These are phyloP conservation scores for Lamellibrachia luymesi DNA, from an alignment of 1,140 invertebrate genomes.

Conservation along the genomic window DNA sequence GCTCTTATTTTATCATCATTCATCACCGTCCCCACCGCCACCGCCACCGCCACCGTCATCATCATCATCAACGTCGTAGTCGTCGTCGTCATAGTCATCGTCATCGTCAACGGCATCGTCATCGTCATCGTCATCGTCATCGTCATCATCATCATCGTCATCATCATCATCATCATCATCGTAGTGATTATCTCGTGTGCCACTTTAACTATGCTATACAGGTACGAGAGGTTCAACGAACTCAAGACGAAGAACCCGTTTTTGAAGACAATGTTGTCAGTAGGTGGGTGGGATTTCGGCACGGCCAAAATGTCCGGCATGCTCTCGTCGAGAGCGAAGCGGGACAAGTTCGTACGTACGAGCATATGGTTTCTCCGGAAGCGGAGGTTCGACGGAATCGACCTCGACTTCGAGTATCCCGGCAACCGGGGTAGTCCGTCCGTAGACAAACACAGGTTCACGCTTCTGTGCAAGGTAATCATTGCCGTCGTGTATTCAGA, in stretches of 20 bases:
- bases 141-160: too few relatives aligned
- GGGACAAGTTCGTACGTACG: conserved; percentile 29
- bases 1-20: too few relatives aligned
- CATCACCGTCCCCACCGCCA: neutral
- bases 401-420: conserved; percentile 93
- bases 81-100: too few relatives aligned
- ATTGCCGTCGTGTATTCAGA: neutral
- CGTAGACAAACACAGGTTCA: conserved; percentile 73
- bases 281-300: conserved; percentile 75
- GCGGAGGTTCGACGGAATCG: conserved; percentile 90
- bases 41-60: too few relatives aligned
- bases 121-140: too few relatives aligned
- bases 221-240: conserved; percentile 93
- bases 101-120: too few relatives aligned
- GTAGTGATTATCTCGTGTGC: neutral
- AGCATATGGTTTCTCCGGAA: conserved; percentile 83
- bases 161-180: too few relatives aligned
- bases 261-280: conserved; percentile 64
- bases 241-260: conserved; percentile 26
- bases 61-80: neutral
- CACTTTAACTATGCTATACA: conserved; percentile 47
- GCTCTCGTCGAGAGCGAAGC: conserved; percentile 26
- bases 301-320: conserved; percentile 64
- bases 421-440: conserved; percentile 47
- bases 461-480: conserved; percentile 68